Base-by-base conservation (phyloP, 1,140 invertebrate species). In the Caenorhabditis brenneri region DNA sequence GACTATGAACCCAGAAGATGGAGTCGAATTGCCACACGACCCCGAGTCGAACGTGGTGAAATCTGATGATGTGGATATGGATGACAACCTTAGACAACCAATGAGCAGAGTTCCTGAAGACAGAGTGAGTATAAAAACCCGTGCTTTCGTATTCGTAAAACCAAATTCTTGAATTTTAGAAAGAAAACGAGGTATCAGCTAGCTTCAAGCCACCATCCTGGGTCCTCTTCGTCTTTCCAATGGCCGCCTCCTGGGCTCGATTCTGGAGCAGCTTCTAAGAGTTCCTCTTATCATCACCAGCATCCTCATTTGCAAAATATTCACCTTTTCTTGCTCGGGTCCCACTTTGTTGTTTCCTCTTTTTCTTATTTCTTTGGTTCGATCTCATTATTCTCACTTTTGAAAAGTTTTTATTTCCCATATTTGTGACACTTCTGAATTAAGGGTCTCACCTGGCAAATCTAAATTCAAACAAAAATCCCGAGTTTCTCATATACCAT, bases 201-300 rank as follows among this genome's bases (percentile, higher is more conserved):
- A 79, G 33, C 7, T 81, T 81, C 53, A 58, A 81, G 16, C 84
- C 79, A 22, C 84, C 82, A 31, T 79, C 84, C 22, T 85, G 60
- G 36, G 55, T 85, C 22, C 79, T 85, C 29, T 74, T 85, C 24
- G 49, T 81, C 7, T 65, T 83, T 19, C 46, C 84, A 33, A 84
- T 86, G 81, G 84, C 82, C 27, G 84, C 82, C 15, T 84, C 84
- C 7, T 83, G 81, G 84, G 84, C 84, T 33, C 46, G 84, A 33
- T 74, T 79, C 58, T 83, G 86, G 60, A 69, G 58, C 29, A 55
- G 74, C 46, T 79, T 86, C 74, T 86, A 60, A 83, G 16, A 55
- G 5, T 36, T 31, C n/a, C 4, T 19, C 19, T 12, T 42, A 33
- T 46, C 29, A 7, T 24, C 29, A 22, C n/a, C 6, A 7, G 7